Evolutionary conservation across 1,140 invertebrate species (phyloP).

Genomic region (Pseudomyrmex pallidus): DNA sequence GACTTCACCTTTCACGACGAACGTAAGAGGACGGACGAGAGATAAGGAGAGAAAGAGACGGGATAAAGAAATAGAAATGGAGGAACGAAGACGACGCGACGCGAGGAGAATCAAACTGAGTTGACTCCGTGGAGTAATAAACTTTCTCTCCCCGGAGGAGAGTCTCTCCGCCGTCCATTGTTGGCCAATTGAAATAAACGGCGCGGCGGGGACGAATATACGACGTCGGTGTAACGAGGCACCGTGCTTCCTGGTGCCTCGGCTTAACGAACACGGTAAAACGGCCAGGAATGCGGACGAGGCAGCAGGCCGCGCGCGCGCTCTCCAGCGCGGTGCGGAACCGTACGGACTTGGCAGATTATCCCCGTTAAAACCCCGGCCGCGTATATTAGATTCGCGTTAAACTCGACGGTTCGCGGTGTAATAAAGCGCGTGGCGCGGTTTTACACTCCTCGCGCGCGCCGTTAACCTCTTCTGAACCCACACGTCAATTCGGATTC

Average conservation of each 20-base stretch:
- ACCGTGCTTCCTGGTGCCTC: conserved; percentile 64
- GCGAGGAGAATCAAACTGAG: conserved; percentile 41
- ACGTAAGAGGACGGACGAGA: neutral
- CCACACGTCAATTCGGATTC: neutral
- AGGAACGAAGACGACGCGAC: conserved; percentile 13
- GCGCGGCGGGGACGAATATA: conserved; percentile 64
- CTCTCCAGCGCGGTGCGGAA: conserved; percentile 36
- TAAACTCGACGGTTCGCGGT: conserved; percentile 47
- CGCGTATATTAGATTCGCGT: conserved; percentile 72
- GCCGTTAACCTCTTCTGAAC: neutral
- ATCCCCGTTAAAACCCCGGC: conserved; percentile 52
- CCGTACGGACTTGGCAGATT: conserved; percentile 44
- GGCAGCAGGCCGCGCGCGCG: conserved; percentile 2
- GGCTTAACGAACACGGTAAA: conserved; percentile 68
- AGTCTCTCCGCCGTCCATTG: conserved; percentile 57
- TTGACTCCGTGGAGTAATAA: conserved; percentile 65
- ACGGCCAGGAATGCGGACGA: conserved; percentile 74
- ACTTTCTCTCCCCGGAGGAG: conserved; percentile 65
- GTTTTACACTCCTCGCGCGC: neutral
- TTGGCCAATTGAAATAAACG: conserved; percentile 69
- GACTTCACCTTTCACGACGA: conserved; percentile 64
- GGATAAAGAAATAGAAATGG: conserved; percentile 15
- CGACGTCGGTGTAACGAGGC: conserved; percentile 64
- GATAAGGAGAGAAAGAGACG: conserved; percentile 8
- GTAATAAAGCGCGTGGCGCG: conserved; percentile 6